Percentiles rank a stretch among this genome's conserved stretches.
Conservation (phyloP, 2,888 invertebrate genomes). For the Agonopterix subpropinquella region DNA sequence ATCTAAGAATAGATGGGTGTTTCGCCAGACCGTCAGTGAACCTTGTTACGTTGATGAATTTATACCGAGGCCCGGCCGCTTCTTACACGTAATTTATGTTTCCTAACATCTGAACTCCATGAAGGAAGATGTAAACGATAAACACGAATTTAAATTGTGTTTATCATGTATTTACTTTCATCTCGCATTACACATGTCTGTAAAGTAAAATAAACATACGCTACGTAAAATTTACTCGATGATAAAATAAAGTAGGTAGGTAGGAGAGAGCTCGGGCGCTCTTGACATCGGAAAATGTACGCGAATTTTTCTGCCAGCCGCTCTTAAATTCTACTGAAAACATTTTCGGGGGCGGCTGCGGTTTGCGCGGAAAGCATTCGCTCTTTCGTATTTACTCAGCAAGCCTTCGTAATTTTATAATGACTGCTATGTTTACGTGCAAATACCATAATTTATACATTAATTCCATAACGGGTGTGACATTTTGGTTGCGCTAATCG, state of each 20-base stretch:
- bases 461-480: neutral
- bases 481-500: neutral
- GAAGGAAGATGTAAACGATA: constrained; percentile 7
- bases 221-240: constrained; percentile 32
- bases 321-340: constrained; percentile 51
- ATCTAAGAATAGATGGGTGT: no score
- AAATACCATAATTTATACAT: constrained; percentile 6
- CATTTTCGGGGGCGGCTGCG: constrained; percentile 51
- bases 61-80: neutral
- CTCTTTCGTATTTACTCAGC: constrained; percentile 36
- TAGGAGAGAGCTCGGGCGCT: constrained; percentile 19
- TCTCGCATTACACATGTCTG: constrained; percentile 12
- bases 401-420: constrained; percentile 35
- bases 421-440: constrained; percentile 4
- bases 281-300: constrained; percentile 43
- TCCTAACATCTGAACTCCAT: constrained; percentile 7
- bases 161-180: constrained; percentile 13
- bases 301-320: constrained; percentile 40
- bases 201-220: constrained; percentile 11
- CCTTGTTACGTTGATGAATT: neutral
- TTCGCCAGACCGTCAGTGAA: no score
- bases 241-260: constrained; percentile 32
- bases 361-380: constrained; percentile 43
- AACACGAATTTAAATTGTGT: constrained; percentile 4
- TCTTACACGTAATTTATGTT: constrained; percentile 1